phyloP scores from a whole-genome alignment of 2,797 vertebrate genomes.

The Scolopax bukidnonensis region DNA sequence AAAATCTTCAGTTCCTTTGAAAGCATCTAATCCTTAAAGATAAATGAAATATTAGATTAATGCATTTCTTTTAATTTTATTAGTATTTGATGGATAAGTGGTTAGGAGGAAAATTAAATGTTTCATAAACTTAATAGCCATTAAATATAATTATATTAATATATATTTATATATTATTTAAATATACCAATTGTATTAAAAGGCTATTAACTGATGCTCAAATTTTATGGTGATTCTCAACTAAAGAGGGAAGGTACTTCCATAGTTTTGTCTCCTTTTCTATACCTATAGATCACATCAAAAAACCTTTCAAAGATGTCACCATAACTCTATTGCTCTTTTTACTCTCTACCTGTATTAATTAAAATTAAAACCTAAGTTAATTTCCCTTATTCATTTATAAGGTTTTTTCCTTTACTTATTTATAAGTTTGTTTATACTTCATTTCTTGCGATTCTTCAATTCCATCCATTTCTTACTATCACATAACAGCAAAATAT shows the following conservation, averaged over 20 bases:
- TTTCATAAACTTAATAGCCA: not conserved
- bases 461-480: not conserved
- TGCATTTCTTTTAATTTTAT: not conserved
- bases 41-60: not conserved
- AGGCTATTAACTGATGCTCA: not conserved
- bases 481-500: not conserved
- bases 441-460: not conserved
- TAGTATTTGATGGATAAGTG: not conserved
- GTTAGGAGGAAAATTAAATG: not conserved
- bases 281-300: not conserved
- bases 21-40: not conserved
- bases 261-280: not conserved
- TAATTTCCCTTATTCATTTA: not conserved
- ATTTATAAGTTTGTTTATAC: not conserved
- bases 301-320: not conserved
- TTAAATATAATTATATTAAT: not conserved
- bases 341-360: not conserved
- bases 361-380: not conserved
- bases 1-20: not conserved
- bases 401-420: not conserved
- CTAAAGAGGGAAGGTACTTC: not conserved
- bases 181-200: not conserved
- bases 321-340: not conserved
- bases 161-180: not conserved
- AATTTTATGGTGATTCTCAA: not conserved